phyloP scores from a whole-genome alignment of 2,113 vertebrate species.

The Isurus oxyrinchus region DNA sequence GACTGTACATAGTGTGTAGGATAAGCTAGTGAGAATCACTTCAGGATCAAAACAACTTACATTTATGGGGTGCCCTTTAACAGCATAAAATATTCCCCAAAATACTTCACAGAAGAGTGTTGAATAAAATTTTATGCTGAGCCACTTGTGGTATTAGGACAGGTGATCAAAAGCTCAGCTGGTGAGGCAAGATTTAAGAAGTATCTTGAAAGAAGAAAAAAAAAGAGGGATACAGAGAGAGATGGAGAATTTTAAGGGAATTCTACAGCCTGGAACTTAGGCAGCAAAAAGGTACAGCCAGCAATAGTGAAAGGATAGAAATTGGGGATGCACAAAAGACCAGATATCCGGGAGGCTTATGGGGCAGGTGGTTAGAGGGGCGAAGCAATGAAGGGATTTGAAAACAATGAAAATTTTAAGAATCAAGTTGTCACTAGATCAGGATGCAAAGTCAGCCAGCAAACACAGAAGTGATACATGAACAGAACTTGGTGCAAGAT shows the following conservation, averaged over 20 bases:
- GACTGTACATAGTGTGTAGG: neutral
- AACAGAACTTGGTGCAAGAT: neutral
- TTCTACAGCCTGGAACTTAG: neutral
- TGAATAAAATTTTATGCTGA: neutral
- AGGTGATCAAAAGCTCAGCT: neutral
- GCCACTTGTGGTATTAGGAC: neutral
- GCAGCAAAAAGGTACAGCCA: neutral
- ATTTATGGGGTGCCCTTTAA: neutral
- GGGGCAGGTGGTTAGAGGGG: neutral
- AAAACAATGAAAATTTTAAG: neutral
- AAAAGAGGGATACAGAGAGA: neutral
- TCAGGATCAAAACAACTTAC: neutral
- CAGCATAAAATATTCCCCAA: neutral
- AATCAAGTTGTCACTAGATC: neutral
- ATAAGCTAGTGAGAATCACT: neutral
- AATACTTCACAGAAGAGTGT: neutral
- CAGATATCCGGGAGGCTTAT: neutral
- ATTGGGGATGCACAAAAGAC: neutral
- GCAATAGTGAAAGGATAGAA: neutral
- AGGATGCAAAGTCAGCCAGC: neutral
- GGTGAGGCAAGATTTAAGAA: neutral
- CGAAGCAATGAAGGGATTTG: neutral
- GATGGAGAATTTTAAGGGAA: neutral
- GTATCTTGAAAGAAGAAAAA: neutral
- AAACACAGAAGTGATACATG: neutral